Evolutionary conservation across 1,140 invertebrate genomes (phyloP), one percentile per base, ranked within the genome.

Genomic region (Drosophila athabasca): DNA sequence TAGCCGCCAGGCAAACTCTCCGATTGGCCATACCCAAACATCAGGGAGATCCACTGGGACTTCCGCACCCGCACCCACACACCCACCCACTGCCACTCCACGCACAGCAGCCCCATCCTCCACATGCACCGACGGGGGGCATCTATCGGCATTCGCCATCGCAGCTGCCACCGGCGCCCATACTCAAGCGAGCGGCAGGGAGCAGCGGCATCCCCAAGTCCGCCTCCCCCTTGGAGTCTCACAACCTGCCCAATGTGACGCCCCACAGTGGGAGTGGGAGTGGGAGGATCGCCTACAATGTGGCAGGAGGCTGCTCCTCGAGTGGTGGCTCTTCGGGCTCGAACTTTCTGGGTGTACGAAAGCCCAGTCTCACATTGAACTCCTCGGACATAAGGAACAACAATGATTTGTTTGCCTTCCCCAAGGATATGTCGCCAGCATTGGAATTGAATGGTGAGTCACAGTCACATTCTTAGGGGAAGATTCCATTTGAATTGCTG

Each of bases 11-110:
- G 11, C 90, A 91, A 65, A 90, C 90, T 2, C 59, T 91, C 1
- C 82, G 89, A 2, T 61, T 91, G 60, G 90, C 90, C 4, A 91
- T 91, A 75, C 90, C 90, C 39, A 91, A 91, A 26, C 88, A 79
- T 75, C 87, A 80, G 69, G 82, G 76, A 54, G 90, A 88, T 41
- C 67, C 60, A 9, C 48, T 58, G 29, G 39, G 61, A 53, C 35
- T 39, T 3, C 35, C 35, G 5, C 35, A 39, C 11, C 9, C 35
- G 5, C 29, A 26, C 24, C 4, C 24, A 6, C 24, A 26, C 24
- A 26, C 24, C 4, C 24, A 26, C 24, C 24, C 24, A 26, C 24
- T 26, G 3, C 24, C 24, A 4, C 24, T 26, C 24, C 24, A 26
- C 24, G 24, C 24, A 26, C 24, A 26, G 22, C 29, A 29, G 6